Base-by-base conservation (phyloP, 2,113 vertebrate species). In the Delphinapterus leucas region DNA sequence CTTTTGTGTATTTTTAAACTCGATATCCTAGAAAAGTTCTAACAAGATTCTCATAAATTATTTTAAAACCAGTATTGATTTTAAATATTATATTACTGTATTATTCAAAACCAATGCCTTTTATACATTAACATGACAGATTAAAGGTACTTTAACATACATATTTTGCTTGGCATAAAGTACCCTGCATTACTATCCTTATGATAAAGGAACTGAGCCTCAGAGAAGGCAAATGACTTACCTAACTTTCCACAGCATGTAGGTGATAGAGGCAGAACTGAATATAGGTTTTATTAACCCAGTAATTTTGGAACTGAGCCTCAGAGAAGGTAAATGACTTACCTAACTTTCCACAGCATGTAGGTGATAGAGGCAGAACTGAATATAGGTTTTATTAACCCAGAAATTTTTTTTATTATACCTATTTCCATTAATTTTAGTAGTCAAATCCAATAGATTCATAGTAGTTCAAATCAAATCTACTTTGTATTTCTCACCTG, bases 31-130 rank as follows among this genome's bases (percentile, higher is more conserved):
- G 73, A 94, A 86, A 81, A 76, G n/a, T 38, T 94, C 55, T 80
- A 88, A 80, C 21, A 84, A 47, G 1, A 38, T 83, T 85, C 8
- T 65, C 31, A 91, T 60, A 83, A 93, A 74, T 21, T 88, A 63
- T 85, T 97, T 96, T 44, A 94, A 93, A 74, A 63, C 21, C 11
- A 93, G 9, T n/a, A 26, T n/a, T n/a, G 18, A 71, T 63, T 83
- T 93, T 47, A 83, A 93, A 68, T 84, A 68, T 77, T 95, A 63
- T 73, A 36, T 84, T 41, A 88, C 10, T 83, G 25, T 28, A 68
- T 73, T 90, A 80, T 74, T 93, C 60, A 87, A 96, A 76, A 53
- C 20, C 14, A 77, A 49, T 79, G 41, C 6, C 15, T 33, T 63
- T 85, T 96, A 12, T 79, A 58, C 18, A 80, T 88, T 92, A 92